Evolutionary conservation across 2,888 invertebrate genomes (phyloP).

Genomic region (Eurois occulta): DNA sequence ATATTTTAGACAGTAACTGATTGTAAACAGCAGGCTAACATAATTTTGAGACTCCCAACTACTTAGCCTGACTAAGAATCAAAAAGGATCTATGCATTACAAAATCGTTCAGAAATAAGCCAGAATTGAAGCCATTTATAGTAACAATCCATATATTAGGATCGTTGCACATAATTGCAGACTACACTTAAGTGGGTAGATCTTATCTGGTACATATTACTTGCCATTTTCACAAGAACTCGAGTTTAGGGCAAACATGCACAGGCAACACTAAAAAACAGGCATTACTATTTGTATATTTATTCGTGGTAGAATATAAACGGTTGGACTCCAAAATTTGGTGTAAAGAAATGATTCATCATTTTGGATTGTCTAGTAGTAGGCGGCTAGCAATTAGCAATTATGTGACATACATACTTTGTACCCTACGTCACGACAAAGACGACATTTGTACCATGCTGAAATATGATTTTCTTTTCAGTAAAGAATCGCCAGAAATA

Average conservation of each 20-base stretch:
- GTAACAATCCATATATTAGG: slow-evolving; percentile 31
- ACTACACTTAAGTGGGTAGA: slow-evolving; percentile 26
- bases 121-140: slow-evolving; percentile 20
- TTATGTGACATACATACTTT: neutral
- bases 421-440: neutral
- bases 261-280: too few relatives aligned
- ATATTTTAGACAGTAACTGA: neutral
- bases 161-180: slow-evolving; percentile 35
- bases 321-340: rapidly evolving
- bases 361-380: too few relatives aligned
- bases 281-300: slow-evolving; percentile 12
- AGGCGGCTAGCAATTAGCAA: neutral
- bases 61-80: neutral
- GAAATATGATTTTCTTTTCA: neutral
- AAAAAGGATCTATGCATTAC: neutral
- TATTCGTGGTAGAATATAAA: neutral
- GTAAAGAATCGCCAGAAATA: neutral
- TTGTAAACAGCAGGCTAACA: neutral
- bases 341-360: neutral
- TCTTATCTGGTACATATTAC: slow-evolving; percentile 31
- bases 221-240: slow-evolving; percentile 42
- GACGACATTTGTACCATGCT: neutral
- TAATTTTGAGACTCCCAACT: neutral
- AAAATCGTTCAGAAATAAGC: slow-evolving; percentile 6
- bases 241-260: slow-evolving; percentile 22